Conservation (phyloP, 2,888 invertebrate genomes). For the Andrena haemorrhoa region DNA sequence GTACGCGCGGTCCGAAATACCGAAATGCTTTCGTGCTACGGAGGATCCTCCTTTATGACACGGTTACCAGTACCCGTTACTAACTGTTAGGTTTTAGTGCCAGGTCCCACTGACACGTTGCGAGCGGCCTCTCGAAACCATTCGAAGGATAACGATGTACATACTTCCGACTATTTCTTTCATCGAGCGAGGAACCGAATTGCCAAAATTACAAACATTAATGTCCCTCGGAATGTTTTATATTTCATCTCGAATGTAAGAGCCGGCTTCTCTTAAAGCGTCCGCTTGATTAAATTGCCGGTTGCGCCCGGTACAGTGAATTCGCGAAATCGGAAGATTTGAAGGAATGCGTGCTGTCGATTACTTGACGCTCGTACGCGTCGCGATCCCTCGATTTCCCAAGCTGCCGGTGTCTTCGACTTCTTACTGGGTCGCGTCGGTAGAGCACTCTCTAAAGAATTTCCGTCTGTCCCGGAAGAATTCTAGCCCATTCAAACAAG, state of each 20-base stretch:
- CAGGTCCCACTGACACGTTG: conserved; percentile 69
- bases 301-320: too few species aligned
- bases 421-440: conserved; percentile 49
- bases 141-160: conserved; percentile 46
- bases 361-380: not conserved
- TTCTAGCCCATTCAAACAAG: conserved; percentile 45
- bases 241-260: too few species aligned
- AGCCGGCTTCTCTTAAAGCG: too few species aligned
- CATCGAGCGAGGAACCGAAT: not conserved
- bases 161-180: conserved; percentile 13
- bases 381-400: conserved; percentile 16
- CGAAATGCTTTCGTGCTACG: conserved; percentile 65
- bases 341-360: not conserved
- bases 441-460: conserved; percentile 33
- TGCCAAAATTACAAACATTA: too few species aligned
- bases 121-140: conserved; percentile 54
- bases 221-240: too few species aligned
- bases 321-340: too few species aligned
- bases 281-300: too few species aligned
- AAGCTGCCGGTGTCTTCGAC: conserved; percentile 45
- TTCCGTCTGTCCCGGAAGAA: conserved; percentile 41
- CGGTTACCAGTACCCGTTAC: conserved; percentile 72
- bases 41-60: conserved; percentile 73
- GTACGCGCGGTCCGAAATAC: conserved; percentile 60
- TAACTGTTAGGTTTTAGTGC: conserved; percentile 72